Evolutionary conservation across 1,140 invertebrate species (phyloP), one percentile per base, ranked within the genome.

Genomic region (Calliopsis andreniformis): DNA sequence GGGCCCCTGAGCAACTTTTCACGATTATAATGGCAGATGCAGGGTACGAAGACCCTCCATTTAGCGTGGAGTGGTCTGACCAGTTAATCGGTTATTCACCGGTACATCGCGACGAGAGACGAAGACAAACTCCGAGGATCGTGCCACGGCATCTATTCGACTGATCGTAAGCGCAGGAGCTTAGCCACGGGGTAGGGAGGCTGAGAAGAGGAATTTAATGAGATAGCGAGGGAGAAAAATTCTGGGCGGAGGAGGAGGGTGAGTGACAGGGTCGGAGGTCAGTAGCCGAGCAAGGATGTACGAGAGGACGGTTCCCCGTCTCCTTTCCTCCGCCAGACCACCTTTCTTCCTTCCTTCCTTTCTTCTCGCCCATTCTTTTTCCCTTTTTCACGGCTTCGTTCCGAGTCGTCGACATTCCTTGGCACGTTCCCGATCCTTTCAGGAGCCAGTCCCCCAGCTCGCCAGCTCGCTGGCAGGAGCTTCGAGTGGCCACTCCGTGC

Each of bases 51-150:
- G 64, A 28, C 55, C 61, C 58, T 39, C 63, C 55, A 45, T 76
- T 82, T 71, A 69, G 64, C 47, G 66, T 80, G 28, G 78, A 82
- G 59, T 80, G 78, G 78, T 80, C 63, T 58, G 53, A 80, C 80
- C 71, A 80, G 80, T 82, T 80, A 76, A 82, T 82, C 78, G 72
- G 61, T 82, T 82, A 80, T 82, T 80, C 78, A 76, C 72, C 77
- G 69, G 35, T 73, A 67, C 51, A 42, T 12, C 69, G 47, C 68
- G 61, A 35, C 49, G 47, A 51, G 64, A 63, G 51, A 45, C 78
- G 53, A 76, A 45, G 47, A 75, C 53, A 66, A 49, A 69, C 64
- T 70, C 61, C 39, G 64, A 32, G 58, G 76, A 62, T 78, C 76
- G 76, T 78, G 76, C 59, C 69, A 49, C 30, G 69, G 69, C 69